These are phyloP conservation scores for Bagarius yarrelli DNA, from an alignment of 2,113 vertebrate species.

Conservation along the genomic window DNA sequence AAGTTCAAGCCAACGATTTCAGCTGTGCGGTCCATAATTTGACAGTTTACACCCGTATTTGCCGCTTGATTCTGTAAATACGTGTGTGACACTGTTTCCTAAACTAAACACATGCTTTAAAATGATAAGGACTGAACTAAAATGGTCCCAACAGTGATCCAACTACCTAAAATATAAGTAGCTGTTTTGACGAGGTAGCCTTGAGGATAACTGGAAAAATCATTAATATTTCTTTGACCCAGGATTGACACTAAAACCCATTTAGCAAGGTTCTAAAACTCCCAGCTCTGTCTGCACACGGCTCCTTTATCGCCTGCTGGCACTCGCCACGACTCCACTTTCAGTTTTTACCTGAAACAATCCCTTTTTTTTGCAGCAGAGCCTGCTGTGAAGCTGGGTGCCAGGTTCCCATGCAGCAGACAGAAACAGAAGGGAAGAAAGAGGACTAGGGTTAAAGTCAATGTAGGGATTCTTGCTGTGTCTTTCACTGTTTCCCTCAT, in stretches of 20 bases:
- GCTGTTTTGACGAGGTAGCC: constrained; percentile 23
- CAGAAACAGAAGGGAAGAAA: background rate
- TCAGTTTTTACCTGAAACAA: constrained; percentile 45
- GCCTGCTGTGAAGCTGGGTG: constrained; percentile 15
- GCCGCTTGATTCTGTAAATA: background rate
- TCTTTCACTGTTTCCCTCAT: constrained; percentile 46
- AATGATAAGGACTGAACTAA: constrained; percentile 5
- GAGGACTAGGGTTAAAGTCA: constrained; percentile 10
- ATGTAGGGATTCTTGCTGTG: constrained; percentile 15
- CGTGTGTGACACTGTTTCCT: background rate
- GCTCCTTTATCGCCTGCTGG: constrained; percentile 27
- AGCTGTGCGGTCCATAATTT: constrained; percentile 3
- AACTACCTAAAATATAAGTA: constrained; percentile 29
- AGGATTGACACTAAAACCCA: constrained; percentile 40
- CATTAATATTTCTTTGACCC: constrained; percentile 37
- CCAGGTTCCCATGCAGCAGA: constrained; percentile 39
- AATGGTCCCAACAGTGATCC: background rate
- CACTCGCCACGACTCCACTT: constrained; percentile 28
- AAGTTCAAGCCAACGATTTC: background rate
- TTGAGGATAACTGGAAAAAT: constrained; percentile 41
- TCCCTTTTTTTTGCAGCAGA: constrained; percentile 43
- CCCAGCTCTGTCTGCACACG: constrained; percentile 21
- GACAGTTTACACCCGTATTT: constrained; percentile 8
- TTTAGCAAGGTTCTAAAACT: constrained; percentile 36
- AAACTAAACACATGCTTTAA: constrained; percentile 1